phyloP scores from a whole-genome alignment of 2,888 invertebrate genomes.

The Tetropium fuscum region DNA sequence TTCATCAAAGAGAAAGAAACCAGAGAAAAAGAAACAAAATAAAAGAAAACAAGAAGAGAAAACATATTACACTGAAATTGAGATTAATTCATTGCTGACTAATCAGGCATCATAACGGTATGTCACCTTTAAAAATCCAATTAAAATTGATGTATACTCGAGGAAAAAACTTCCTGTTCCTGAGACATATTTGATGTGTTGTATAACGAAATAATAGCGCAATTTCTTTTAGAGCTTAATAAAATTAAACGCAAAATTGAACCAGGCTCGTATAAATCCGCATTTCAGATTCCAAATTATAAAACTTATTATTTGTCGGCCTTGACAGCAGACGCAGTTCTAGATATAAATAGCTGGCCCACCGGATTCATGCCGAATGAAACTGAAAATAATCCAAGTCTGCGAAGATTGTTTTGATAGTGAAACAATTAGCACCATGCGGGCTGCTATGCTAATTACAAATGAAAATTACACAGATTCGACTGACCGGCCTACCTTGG shows the following conservation, averaged over 20 bases:
- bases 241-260: no score
- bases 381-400: constrained; percentile 15
- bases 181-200: no score
- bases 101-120: no score
- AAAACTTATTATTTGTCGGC: not conserved
- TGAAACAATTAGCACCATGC: constrained; percentile 19
- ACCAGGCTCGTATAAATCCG: no score
- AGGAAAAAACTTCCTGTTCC: no score
- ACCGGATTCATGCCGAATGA: constrained; percentile 22
- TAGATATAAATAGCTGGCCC: constrained; percentile 8
- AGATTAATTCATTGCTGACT: no score
- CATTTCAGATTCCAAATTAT: not conserved
- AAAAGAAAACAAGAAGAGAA: no score
- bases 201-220: not conserved
- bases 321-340: constrained; percentile 10
- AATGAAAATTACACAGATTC: constrained; percentile 6
- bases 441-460: constrained; percentile 1
- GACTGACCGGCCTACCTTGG: constrained; percentile 8
- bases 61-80: no score
- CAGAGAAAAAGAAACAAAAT: no score
- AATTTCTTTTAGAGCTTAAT: not conserved
- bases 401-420: constrained; percentile 18
- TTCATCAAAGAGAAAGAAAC: no score
- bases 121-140: no score
- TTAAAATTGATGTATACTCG: no score